phyloP scores from a whole-genome alignment of 2,797 vertebrate species.

The Alectoris magna region DNA sequence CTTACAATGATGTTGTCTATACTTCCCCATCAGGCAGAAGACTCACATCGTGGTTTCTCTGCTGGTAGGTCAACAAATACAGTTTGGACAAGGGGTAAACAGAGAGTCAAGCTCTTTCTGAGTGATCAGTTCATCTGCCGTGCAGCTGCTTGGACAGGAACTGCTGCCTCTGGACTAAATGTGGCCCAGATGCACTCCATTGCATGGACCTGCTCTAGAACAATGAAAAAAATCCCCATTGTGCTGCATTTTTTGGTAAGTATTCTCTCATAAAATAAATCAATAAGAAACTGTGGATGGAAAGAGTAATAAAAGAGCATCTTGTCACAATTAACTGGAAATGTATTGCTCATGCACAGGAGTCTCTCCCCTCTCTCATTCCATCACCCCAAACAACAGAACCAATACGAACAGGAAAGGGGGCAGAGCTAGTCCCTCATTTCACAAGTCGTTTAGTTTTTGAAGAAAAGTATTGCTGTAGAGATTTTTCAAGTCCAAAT shows the following conservation, averaged over 20 bases:
- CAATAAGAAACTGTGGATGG: not conserved
- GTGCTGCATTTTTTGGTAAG: not conserved
- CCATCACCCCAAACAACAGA: conserved; percentile 15
- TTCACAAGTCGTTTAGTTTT: conserved; percentile 77
- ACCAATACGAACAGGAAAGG: conserved; percentile 26
- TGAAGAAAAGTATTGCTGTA: conserved; percentile 75
- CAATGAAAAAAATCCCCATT: not conserved
- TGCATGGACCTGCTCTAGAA: not conserved
- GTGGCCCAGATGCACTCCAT: not conserved
- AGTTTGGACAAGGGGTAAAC: not conserved
- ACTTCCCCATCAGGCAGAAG: not conserved
- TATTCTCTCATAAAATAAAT: not conserved
- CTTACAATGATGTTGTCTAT: not conserved
- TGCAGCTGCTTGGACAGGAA: not conserved
- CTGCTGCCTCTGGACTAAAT: not conserved
- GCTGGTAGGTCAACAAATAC: not conserved
- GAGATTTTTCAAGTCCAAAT: conserved; percentile 84
- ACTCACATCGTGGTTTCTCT: accelerated
- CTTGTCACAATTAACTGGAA: not conserved
- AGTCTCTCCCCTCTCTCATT: not conserved
- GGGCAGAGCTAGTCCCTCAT: conserved; percentile 57
- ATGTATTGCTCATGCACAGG: not conserved
- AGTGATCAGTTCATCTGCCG: not conserved
- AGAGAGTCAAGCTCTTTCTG: not conserved
- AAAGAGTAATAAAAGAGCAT: not conserved